Percentiles rank a stretch among this genome's conserved stretches.
phyloP scores from a whole-genome alignment of 2,797 vertebrate genomes.

The Sardinella longiceps region DNA sequence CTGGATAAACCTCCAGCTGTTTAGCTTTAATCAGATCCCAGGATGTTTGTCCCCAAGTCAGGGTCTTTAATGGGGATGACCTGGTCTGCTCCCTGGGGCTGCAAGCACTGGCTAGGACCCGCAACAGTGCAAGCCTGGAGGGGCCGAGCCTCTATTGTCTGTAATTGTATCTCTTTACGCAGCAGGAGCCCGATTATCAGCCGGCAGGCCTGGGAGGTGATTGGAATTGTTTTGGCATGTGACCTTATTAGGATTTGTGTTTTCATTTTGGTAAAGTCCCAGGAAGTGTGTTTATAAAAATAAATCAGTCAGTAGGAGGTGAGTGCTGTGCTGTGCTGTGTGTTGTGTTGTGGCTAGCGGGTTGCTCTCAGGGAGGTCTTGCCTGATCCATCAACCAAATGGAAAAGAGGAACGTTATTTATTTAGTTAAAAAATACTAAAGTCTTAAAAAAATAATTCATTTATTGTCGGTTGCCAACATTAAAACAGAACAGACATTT shows the following conservation, averaged over 20 bases:
- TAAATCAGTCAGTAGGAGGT: slow-evolving; percentile 18
- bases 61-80: slow-evolving; percentile 58
- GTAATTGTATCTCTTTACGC: slow-evolving; percentile 10
- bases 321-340: background rate
- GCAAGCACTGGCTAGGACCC: background rate
- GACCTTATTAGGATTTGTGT: slow-evolving; percentile 21
- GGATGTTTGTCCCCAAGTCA: slow-evolving; percentile 59
- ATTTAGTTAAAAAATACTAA: too few species aligned
- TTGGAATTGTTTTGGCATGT: slow-evolving; percentile 18
- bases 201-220: slow-evolving; percentile 16
- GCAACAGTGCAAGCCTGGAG: background rate
- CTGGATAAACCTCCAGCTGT: slow-evolving; percentile 70
- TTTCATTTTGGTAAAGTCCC: slow-evolving; percentile 10
- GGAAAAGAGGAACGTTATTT: too few species aligned
- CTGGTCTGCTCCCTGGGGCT: slow-evolving; percentile 42
- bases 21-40: slow-evolving; percentile 72
- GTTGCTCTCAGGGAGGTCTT: background rate
- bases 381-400: background rate
- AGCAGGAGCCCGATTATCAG: background rate
- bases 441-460: too few species aligned
- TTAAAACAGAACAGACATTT: too few species aligned
- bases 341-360: background rate
- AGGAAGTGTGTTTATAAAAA: slow-evolving; percentile 1
- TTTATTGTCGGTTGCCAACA: too few species aligned
- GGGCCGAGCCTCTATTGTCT: background rate